Base-by-base conservation (phyloP, 2,888 invertebrate genomes). In the Syrphus vitripennis region DNA sequence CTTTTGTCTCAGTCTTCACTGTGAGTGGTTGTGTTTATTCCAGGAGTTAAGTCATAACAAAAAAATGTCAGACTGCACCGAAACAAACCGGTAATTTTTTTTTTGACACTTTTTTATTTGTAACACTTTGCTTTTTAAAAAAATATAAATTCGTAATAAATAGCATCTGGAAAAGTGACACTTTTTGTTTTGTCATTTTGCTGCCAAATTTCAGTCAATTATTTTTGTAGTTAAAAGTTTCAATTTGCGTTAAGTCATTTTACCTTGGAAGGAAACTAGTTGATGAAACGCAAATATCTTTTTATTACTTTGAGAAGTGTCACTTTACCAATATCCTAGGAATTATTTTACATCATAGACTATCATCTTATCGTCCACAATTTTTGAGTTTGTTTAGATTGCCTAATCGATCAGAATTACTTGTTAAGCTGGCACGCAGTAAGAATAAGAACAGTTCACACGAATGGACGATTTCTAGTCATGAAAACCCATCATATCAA, bases 11-110 rank as follows among this genome's bases (percentile, higher is more conserved):
- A 26, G 53, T 69, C 24, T 53, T 53, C 69, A 45, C 29, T 48
- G 50, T 50, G 12, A 50, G 50, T 48, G 67, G 48, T 67, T 48
- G 65, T 65, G 48, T 67, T 67, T 67, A 34, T 67, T 48, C 26
- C 29, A 34, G 67, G 40, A 50, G 37, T 37, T 37, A 53, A 34
- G 69, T 53, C 53, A 69, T 50, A 50, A 50, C 9, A 53, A 69
- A 69, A 53, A 69, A 53, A 69, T 48, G 16, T n/a, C 45, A 26
- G 29, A 48, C 65, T 42, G 65, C 45, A 26, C 65, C 63, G 63
- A 42, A 63, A 63, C 14, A 63, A 63, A 40, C 42, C 29, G 29
- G 31, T 31, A 48, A 31, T n/a, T 34, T 53, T 34, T 53, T 53
- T 48, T 48, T 48, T 50, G 40, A 40, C 40, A 40, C 4, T 53